A percentile compares a stretch with the other conserved stretches of the same genome.
These are phyloP conservation scores for Lepidonotus clava DNA, from an alignment of 2,888 invertebrate species.

Conservation along the genomic window DNA sequence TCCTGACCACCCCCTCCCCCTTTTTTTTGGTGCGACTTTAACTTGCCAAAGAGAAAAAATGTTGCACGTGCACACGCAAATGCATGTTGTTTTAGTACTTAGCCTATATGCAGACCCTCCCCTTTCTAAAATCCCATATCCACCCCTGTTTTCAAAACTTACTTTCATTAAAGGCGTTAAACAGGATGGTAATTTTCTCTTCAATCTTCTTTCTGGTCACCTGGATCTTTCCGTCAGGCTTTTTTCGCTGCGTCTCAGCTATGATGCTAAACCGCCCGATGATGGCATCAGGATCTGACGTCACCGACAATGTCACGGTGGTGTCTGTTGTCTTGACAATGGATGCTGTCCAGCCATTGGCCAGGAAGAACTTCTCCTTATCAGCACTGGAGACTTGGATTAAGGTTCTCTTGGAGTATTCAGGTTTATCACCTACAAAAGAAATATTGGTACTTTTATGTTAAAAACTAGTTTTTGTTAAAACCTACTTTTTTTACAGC, in stretches of 20 bases:
- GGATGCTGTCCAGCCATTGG: neutral
- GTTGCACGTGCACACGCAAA: too few relatives aligned
- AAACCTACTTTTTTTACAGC: too few relatives aligned
- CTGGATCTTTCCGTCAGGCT: constrained; percentile 55
- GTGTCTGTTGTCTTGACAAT: neutral
- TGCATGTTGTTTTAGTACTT: too few relatives aligned
- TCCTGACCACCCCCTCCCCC: too few relatives aligned
- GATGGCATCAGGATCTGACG: constrained; percentile 69
- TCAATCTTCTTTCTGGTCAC: constrained; percentile 72
- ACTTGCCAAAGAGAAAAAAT: too few relatives aligned
- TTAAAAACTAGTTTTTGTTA: too few relatives aligned
- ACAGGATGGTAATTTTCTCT: constrained; percentile 89
- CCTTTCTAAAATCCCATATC: too few relatives aligned
- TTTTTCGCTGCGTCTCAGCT: constrained; percentile 69
- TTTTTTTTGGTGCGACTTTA: too few relatives aligned
- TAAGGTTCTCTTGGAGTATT: neutral
- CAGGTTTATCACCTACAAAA: too few relatives aligned
- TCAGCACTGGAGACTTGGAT: neutral
- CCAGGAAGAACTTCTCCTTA: neutral
- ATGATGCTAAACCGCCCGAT: constrained; percentile 74
- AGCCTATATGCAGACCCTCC: too few relatives aligned
- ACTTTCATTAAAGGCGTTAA: constrained; percentile 95
- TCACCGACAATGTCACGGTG: neutral
- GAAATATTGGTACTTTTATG: too few relatives aligned
- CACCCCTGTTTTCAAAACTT: too few relatives aligned